Conservation (phyloP, 2,113 vertebrate genomes). For the Rhabdomys dilectus region DNA sequence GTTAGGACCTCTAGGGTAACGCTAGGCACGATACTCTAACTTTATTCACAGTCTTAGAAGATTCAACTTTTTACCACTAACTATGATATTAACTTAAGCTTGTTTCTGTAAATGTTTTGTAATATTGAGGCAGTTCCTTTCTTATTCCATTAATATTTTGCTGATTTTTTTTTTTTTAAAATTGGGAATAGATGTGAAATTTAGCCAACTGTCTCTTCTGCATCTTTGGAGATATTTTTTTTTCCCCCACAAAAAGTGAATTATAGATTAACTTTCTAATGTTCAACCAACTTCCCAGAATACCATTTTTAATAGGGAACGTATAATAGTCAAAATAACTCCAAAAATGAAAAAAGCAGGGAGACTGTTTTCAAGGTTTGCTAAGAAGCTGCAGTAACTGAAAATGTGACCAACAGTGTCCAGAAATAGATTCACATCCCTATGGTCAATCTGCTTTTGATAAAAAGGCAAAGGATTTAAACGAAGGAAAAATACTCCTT, state of each 20-base stretch:
- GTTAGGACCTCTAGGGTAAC: slow-evolving; percentile 17
- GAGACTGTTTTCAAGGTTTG: slow-evolving; percentile 33
- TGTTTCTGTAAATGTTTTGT: neutral
- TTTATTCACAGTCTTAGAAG: neutral
- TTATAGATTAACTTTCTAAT: neutral
- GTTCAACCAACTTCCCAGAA: slow-evolving; percentile 9
- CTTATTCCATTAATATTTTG: slow-evolving; percentile 10
- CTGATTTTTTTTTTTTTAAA: neutral
- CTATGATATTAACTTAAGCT: neutral
- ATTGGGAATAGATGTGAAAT: slow-evolving; percentile 40
- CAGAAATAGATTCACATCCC: neutral
- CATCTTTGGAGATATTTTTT: neutral
- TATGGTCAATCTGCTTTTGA: neutral
- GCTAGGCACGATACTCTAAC: neutral
- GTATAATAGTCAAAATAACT: slow-evolving; percentile 31
- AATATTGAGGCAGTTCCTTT: neutral
- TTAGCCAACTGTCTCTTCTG: slow-evolving; percentile 21
- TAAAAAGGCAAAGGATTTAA: neutral
- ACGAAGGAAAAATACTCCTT: neutral
- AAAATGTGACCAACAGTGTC: neutral
- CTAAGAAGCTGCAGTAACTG: neutral
- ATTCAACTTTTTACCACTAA: slow-evolving; percentile 9
- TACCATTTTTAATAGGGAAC: neutral
- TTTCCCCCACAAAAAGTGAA: neutral
- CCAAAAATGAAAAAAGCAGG: neutral